These are phyloP conservation scores for Scleropages formosus DNA, from an alignment of 2,797 vertebrate genomes.

Conservation along the genomic window DNA sequence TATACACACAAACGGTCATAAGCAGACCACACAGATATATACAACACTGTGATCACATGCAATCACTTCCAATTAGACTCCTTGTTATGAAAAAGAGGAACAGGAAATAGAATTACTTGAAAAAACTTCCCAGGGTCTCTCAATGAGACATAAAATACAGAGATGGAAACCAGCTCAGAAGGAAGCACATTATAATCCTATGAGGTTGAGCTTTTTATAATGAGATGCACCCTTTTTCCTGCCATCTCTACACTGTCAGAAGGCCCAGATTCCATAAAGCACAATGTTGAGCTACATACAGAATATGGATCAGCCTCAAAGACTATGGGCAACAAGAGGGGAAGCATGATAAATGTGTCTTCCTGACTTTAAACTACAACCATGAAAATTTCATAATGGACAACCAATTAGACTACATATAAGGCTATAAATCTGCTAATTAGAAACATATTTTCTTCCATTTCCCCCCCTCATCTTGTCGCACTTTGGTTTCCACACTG, in stretches of 20 bases:
- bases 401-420: slow-evolving; percentile 38
- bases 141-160: no score
- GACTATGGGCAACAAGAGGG: slow-evolving; percentile 13
- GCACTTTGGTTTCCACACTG: slow-evolving; percentile 15
- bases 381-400: slow-evolving; percentile 38
- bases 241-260: not conserved
- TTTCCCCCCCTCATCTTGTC: slow-evolving; percentile 18
- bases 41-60: not conserved
- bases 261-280: not conserved
- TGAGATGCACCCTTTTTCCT: not conserved
- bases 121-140: not conserved
- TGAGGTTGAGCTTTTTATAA: not conserved
- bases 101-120: not conserved
- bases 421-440: slow-evolving; percentile 35
- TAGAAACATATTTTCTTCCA: slow-evolving; percentile 29
- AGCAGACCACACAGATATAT: not conserved
- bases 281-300: not conserved
- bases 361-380: slow-evolving; percentile 36
- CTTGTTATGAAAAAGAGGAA: not conserved
- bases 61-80: not conserved
- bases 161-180: not conserved
- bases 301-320: not conserved
- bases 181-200: not conserved
- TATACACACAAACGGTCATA: not conserved
- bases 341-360: slow-evolving; percentile 13